These are phyloP conservation scores for Drosophila micromelanica DNA, from an alignment of 1,140 invertebrate genomes.

Conservation along the genomic window DNA sequence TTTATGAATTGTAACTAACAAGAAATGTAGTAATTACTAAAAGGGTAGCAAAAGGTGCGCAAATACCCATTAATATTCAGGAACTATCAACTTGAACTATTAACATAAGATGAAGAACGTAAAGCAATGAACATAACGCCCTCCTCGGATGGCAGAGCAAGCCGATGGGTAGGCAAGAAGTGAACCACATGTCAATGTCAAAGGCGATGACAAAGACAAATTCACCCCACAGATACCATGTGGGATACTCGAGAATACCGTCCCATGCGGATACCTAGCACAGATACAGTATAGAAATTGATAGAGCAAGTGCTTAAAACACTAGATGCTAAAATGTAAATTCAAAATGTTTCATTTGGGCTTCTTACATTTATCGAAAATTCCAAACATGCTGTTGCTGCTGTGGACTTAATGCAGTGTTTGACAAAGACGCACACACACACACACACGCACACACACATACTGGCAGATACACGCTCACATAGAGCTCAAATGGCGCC, in stretches of 20 bases:
- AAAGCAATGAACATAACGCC: slow-evolving; percentile 14
- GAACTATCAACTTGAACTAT: slow-evolving; percentile 15
- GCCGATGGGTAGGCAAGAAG: slow-evolving; percentile 31
- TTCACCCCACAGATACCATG: slow-evolving; percentile 38
- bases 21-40: too few relatives aligned
- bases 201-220: slow-evolving; percentile 78
- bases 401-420: slow-evolving; percentile 59
- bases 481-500: slow-evolving; percentile 60
- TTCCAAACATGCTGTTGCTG: slow-evolving; percentile 45
- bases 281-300: slow-evolving; percentile 24
- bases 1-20: too few relatives aligned
- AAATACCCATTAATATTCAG: neutral
- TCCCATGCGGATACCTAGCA: slow-evolving; percentile 10
- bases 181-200: slow-evolving; percentile 77
- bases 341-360: slow-evolving; percentile 43
- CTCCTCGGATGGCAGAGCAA: neutral
- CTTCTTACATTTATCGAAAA: slow-evolving; percentile 59
- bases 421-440: neutral
- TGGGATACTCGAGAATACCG: slow-evolving; percentile 1
- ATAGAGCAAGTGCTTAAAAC: slow-evolving; percentile 6
- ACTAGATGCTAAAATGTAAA: slow-evolving; percentile 60
- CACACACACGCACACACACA: slow-evolving; percentile 2
- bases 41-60: slow-evolving; percentile 3
- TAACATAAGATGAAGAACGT: slow-evolving; percentile 8
- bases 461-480: slow-evolving; percentile 5